These are phyloP conservation scores for Gymnothorax javanicus DNA, from an alignment of 2,797 vertebrate genomes.

Conservation along the genomic window DNA sequence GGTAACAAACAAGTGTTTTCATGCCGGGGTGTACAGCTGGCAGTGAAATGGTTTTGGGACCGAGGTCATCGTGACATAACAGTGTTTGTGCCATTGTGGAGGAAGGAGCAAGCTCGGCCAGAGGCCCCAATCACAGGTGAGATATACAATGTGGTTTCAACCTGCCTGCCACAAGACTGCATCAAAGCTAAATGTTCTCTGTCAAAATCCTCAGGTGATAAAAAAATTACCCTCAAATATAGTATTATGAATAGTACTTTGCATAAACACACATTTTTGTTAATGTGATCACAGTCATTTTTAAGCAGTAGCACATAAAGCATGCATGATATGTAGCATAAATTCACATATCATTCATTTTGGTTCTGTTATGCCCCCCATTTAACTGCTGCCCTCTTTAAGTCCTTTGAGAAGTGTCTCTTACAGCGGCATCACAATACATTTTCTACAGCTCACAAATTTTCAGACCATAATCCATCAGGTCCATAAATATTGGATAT, in stretches of 20 bases:
- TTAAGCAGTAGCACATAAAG: too few species aligned
- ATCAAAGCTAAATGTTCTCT: neutral
- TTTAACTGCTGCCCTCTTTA: too few species aligned
- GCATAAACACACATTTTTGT: neutral
- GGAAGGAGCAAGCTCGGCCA: slow-evolving; percentile 81
- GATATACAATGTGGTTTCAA: neutral
- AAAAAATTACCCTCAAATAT: neutral
- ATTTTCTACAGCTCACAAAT: too few species aligned
- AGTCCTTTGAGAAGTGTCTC: too few species aligned
- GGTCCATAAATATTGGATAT: too few species aligned
- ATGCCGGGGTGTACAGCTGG: slow-evolving; percentile 88
- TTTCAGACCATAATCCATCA: too few species aligned
- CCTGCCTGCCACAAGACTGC: neutral
- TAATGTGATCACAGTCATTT: too few species aligned
- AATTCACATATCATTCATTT: too few species aligned
- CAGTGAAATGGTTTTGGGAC: slow-evolving; percentile 89
- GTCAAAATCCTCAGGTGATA: neutral
- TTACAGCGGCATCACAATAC: too few species aligned
- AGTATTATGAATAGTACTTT: neutral
- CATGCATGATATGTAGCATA: too few species aligned
- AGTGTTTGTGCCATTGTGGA: slow-evolving; percentile 91
- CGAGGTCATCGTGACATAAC: slow-evolving; percentile 87
- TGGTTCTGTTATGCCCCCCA: too few species aligned
- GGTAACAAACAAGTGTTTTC: slow-evolving; percentile 92
- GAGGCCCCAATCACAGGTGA: slow-evolving; percentile 85